Base-by-base conservation (phyloP, 2,888 invertebrate genomes). In the Perdita meconis region DNA sequence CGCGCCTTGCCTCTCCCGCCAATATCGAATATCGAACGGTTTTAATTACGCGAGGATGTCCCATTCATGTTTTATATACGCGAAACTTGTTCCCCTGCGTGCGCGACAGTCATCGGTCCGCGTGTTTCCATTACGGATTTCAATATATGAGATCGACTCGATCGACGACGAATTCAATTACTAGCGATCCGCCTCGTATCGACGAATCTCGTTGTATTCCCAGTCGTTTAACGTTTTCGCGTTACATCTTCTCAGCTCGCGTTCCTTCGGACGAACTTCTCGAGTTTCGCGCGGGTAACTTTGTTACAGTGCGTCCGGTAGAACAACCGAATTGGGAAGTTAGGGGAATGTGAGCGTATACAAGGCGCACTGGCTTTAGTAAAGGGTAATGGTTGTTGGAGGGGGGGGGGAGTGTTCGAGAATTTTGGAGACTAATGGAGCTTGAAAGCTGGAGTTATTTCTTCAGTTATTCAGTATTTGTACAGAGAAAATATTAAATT, bases 91-190 rank as follows among this genome's bases (percentile, higher is more conserved):
- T 30, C n/a, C 1, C 51, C 19, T 16, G 4, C 3, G 16, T 26
- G 10, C 30, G 36, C 19, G 40, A n/a, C 42, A 56, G 36, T n/a
- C n/a, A n/a, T n/a, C n/a, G n/a, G n/a, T n/a, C 30, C 10, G 24
- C 55, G 12, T 36, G 51, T 30, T 68, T 67, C 34, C 42, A 38
- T 50, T 26, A 26, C 57, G 6, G 26, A 61, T 50, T 75, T 77
- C 51, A 16, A 56, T 69, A 40, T 50, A 36, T 44, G 8, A 26
- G 50, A 78, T 57, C 50, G 26, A 22, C 63, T 30, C n/a, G 61
- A 76, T 71, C 60, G 40, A 51, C 30, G 36, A 40, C 59, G 22
- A 65, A 51, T 76, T 79, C 44, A 66, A 81, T 81, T 77, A 60
- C 16, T 53, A 19, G 47, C 47, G 57, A 79, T 80, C 36, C 40